These are phyloP conservation scores for Cryptotis parvus DNA, from an alignment of 2,113 vertebrate species.

Conservation along the genomic window DNA sequence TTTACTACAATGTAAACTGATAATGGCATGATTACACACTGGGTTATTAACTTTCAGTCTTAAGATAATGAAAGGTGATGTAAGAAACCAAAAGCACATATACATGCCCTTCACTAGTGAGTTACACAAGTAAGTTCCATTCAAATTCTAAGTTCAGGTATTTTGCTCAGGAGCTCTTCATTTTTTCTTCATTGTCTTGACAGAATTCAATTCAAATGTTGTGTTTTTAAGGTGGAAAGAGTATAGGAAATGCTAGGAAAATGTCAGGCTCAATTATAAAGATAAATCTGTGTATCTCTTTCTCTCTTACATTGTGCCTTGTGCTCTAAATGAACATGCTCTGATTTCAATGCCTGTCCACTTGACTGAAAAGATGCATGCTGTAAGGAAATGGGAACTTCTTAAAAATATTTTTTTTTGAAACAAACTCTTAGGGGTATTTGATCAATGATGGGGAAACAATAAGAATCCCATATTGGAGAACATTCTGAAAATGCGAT, in stretches of 20 bases:
- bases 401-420: conserved; percentile 39
- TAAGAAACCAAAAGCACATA: conserved; percentile 86
- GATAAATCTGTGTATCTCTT: conserved; percentile 78
- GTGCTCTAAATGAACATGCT: not conserved
- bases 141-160: conserved; percentile 80
- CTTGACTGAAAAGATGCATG: conserved; percentile 10
- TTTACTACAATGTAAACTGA: conserved; percentile 93
- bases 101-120: conserved; percentile 81
- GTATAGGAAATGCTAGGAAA: conserved; percentile 69
- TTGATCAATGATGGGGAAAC: not conserved
- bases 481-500: not conserved
- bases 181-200: conserved; percentile 84
- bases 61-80: conserved; percentile 91
- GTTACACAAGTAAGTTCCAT: conserved; percentile 77
- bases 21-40: conserved; percentile 91
- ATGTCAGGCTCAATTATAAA: conserved; percentile 72
- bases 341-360: conserved; percentile 68
- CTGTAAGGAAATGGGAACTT: conserved; percentile 59
- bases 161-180: conserved; percentile 74
- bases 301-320: conserved; percentile 51
- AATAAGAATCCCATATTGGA: not conserved
- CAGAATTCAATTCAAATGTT: conserved; percentile 77
- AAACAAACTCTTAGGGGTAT: not conserved
- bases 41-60: conserved; percentile 92
- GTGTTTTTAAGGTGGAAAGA: conserved; percentile 69